phyloP scores from a whole-genome alignment of 2,113 vertebrate species.

The Cyrtonyx montezumae region DNA sequence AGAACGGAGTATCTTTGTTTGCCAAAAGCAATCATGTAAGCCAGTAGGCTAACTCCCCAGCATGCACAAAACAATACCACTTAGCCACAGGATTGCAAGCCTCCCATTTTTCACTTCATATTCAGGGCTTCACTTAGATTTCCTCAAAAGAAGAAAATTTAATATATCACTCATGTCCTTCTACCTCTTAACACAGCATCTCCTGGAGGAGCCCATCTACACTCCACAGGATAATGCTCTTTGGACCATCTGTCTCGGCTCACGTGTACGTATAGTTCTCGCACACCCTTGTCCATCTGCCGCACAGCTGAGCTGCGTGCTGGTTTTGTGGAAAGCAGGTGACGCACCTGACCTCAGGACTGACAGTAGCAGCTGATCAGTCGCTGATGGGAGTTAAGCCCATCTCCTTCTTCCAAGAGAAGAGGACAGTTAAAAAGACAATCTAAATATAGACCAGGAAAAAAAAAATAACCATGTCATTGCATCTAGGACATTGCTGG shows the following conservation, averaged over 20 bases:
- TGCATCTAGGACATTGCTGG: constrained; percentile 60
- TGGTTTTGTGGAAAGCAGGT: constrained; percentile 52
- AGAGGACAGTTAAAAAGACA: constrained; percentile 51
- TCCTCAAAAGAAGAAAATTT: background rate
- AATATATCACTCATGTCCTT: background rate
- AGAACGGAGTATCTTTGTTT: background rate
- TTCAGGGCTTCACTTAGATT: background rate
- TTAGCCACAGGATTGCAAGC: background rate
- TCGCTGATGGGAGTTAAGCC: constrained; percentile 41
- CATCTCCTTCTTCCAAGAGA: constrained; percentile 38
- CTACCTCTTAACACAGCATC: background rate
- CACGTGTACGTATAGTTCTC: background rate
- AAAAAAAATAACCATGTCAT: constrained; percentile 56
- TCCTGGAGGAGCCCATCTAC: constrained; percentile 27
- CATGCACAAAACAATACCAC: background rate
- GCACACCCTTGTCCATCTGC: constrained; percentile 43
- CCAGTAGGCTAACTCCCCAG: background rate
- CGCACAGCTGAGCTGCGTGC: constrained; percentile 7
- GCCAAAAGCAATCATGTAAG: background rate
- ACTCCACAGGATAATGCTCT: constrained; percentile 2
- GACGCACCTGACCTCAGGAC: constrained; percentile 37
- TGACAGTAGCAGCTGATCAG: constrained; percentile 35
- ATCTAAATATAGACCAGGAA: constrained; percentile 48
- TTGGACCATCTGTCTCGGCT: constrained; percentile 53
- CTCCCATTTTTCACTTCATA: background rate